Base-by-base conservation (phyloP, 2,888 invertebrate species). In the Ochlodes sylvanus region DNA sequence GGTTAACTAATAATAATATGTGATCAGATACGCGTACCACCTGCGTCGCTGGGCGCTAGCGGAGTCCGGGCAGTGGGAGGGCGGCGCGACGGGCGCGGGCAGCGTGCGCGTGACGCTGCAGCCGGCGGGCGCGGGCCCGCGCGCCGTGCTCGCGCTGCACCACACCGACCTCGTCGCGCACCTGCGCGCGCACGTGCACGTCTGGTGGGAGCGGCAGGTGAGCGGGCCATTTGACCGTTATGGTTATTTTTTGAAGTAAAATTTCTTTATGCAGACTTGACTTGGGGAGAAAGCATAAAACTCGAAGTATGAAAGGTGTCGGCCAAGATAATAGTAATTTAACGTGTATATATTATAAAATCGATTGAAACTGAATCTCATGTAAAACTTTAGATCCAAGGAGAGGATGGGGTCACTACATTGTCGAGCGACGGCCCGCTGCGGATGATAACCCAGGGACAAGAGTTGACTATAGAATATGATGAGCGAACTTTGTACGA, bases 401-500 rank as follows among this genome's bases (percentile, higher is more conserved):
- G 92, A 1, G 94, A 93, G 69, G 93, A 93, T 52, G 91, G 88
- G 0, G 90, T 92, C 3, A 91, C 92, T 0, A 82, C 97, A 3
- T 87, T 97, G 34, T 89, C 97, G 0, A 96, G 96, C 1, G 97
- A 98, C 77, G 98, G 97, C 0, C 97, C 98, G 0, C 95, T 98
- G 63, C 94, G 98, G 55, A 98, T 98, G 94, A 98, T 98, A 73
- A 98, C 98, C 0, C 97, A 97, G 82, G 98, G 98, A 0, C 98
- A 98, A 85, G 99, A 99, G 83, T 90, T 99, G 7, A 97, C 97
- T 0, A 96, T 97, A 4, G 98, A 99, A 78, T 97, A 97, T 77
- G 98, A 99, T 83, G 98, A 98, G 82, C 96, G 98, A 76, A 97
- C 97, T 1, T 90, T 98, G 2, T 96, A 96, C 47, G 98, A 98